Percentiles rank a stretch among this genome's conserved stretches.
phyloP scores from a whole-genome alignment of 37 sponge, comb jelly and placozoan genomes.

The Theonella swinhoei region DNA sequence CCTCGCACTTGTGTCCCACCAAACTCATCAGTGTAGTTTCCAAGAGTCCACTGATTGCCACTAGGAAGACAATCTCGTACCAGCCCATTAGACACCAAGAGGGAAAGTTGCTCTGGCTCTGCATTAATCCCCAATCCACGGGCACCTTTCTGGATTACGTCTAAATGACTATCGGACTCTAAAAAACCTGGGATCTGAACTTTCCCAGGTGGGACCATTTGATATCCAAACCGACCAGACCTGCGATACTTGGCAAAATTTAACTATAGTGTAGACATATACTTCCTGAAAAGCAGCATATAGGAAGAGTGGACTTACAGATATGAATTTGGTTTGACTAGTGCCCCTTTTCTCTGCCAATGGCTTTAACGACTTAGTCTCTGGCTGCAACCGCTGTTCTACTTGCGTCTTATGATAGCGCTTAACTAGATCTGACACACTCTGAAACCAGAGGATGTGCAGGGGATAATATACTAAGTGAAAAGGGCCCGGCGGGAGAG shows the following conservation, averaged over 20 bases:
- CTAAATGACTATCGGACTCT: neutral
- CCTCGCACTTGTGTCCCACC: constrained; percentile 3
- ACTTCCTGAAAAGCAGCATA: neutral
- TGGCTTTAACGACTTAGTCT: neutral
- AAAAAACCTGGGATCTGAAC: constrained; percentile 14
- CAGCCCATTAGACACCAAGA: constrained; percentile 5
- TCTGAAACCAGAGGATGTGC: neutral
- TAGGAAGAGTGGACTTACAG: neutral
- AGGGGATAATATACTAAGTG: too few species aligned
- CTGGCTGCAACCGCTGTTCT: neutral
- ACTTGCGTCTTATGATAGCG: constrained; percentile 3
- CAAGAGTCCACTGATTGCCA: constrained; percentile 10
- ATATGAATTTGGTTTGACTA: neutral
- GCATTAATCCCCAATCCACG: neutral
- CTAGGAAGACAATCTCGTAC: neutral
- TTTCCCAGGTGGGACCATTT: constrained; percentile 22
- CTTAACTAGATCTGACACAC: constrained; percentile 1
- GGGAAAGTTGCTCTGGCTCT: neutral
- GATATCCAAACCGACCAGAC: neutral
- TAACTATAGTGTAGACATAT: neutral
- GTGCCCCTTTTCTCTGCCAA: neutral
- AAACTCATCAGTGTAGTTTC: constrained; percentile 8
- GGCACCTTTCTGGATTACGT: neutral
- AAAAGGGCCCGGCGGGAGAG: too few species aligned
- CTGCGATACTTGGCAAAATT: constrained; percentile 15